These are phyloP conservation scores for Accipiter cooperii DNA, from an alignment of 2,113 vertebrate species.

Conservation along the genomic window DNA sequence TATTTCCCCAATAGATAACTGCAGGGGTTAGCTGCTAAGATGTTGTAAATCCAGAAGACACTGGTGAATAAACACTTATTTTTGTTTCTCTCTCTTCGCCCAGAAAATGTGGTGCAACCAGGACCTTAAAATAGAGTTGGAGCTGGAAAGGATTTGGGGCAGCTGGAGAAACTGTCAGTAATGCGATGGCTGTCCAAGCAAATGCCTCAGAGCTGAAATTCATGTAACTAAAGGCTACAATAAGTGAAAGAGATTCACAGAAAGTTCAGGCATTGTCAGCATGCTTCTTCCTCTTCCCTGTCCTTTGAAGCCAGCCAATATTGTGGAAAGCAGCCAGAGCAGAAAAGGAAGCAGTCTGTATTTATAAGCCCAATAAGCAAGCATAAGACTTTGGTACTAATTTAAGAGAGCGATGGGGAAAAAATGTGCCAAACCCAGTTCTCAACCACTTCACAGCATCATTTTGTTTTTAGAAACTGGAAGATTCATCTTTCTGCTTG, in stretches of 20 bases:
- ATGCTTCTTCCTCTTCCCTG: not conserved
- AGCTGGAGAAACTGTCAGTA: not conserved
- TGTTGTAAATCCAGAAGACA: not conserved
- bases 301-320: conserved; percentile 1
- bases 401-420: not conserved
- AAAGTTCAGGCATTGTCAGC: not conserved
- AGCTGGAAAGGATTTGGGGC: not conserved
- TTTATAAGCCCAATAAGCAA: not conserved
- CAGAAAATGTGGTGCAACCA: not conserved
- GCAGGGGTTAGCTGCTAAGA: not conserved
- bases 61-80: not conserved
- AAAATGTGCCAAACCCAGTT: not conserved
- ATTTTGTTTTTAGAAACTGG: not conserved
- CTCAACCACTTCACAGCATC: not conserved
- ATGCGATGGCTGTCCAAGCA: not conserved
- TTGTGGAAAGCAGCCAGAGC: not conserved
- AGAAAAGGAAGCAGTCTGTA: not conserved
- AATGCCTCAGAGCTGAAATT: not conserved
- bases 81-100: not conserved
- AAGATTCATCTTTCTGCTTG: conserved; percentile 20
- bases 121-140: not conserved
- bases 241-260: not conserved
- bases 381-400: not conserved
- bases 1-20: not conserved
- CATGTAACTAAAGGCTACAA: not conserved